Evolutionary conservation across 2,113 vertebrate species (phyloP).

Genomic region (Apeltes quadracus): DNA sequence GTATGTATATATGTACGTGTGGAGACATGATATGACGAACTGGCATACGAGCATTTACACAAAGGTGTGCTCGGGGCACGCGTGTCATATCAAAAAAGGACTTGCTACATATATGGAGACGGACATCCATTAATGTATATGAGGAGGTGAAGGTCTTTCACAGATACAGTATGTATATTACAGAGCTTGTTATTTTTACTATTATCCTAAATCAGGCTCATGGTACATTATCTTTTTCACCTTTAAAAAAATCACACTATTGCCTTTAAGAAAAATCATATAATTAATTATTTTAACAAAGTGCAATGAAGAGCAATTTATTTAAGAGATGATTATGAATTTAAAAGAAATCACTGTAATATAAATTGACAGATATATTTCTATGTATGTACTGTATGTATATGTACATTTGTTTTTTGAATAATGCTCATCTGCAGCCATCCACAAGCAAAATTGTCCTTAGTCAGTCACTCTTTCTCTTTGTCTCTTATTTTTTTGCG

Average conservation of each 20-base stretch:
- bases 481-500: slow-evolving; percentile 45
- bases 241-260: slow-evolving; percentile 82
- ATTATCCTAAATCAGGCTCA: slow-evolving; percentile 82
- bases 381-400: slow-evolving; percentile 75
- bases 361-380: slow-evolving; percentile 80
- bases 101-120: slow-evolving; percentile 76
- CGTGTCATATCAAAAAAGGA: slow-evolving; percentile 69
- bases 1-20: slow-evolving; percentile 78
- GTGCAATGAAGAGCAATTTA: slow-evolving; percentile 84
- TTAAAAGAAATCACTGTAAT: slow-evolving; percentile 75
- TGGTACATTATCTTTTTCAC: slow-evolving; percentile 81
- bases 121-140: slow-evolving; percentile 76
- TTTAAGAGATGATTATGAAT: slow-evolving; percentile 84
- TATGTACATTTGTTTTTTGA: slow-evolving; percentile 67
- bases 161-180: slow-evolving; percentile 80
- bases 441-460: slow-evolving; percentile 55
- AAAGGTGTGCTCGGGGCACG: slow-evolving; percentile 48
- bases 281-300: slow-evolving; percentile 85
- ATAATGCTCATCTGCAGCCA: slow-evolving; percentile 59
- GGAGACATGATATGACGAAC: slow-evolving; percentile 63
- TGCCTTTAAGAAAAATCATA: slow-evolving; percentile 84
- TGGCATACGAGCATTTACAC: slow-evolving; percentile 58
- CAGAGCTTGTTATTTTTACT: slow-evolving; percentile 83
- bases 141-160: slow-evolving; percentile 79
- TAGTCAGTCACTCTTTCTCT: slow-evolving; percentile 44